These are phyloP conservation scores for Lophius piscatorius DNA, from an alignment of 2,113 vertebrate genomes.

Conservation along the genomic window DNA sequence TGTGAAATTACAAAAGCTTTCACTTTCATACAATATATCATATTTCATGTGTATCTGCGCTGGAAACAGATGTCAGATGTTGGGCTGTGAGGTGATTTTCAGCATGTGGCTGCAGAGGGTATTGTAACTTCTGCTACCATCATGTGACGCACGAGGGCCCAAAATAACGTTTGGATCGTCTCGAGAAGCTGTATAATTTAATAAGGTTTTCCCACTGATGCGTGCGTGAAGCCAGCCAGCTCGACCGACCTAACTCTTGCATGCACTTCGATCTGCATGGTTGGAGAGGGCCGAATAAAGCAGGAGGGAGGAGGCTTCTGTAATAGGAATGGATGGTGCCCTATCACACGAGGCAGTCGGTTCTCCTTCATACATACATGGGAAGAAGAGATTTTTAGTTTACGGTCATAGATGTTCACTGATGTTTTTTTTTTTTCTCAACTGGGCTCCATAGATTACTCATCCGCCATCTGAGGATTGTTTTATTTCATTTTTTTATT, in stretches of 20 bases:
- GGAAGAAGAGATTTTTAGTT: too few relatives aligned
- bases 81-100: not conserved
- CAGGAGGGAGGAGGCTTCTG: not conserved
- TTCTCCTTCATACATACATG: not conserved
- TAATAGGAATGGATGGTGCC: not conserved
- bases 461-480: too few relatives aligned
- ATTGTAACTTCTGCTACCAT: not conserved
- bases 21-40: too few relatives aligned
- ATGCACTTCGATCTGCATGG: not conserved
- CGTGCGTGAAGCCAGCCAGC: not conserved
- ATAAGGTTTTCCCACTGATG: not conserved
- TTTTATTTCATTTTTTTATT: too few relatives aligned
- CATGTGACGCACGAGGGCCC: not conserved
- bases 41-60: not conserved
- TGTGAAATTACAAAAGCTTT: not conserved
- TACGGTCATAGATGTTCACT: too few relatives aligned
- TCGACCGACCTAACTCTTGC: not conserved
- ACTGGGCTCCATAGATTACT: too few relatives aligned
- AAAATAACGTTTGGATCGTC: not conserved
- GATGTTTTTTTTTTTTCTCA: too few relatives aligned
- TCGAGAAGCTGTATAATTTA: not conserved
- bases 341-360: too few relatives aligned
- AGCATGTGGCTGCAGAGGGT: too few relatives aligned
- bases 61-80: too few relatives aligned
- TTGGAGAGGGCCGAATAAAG: not conserved